phyloP scores from a whole-genome alignment of 2,113 vertebrate species.

The Tinamus guttatus region DNA sequence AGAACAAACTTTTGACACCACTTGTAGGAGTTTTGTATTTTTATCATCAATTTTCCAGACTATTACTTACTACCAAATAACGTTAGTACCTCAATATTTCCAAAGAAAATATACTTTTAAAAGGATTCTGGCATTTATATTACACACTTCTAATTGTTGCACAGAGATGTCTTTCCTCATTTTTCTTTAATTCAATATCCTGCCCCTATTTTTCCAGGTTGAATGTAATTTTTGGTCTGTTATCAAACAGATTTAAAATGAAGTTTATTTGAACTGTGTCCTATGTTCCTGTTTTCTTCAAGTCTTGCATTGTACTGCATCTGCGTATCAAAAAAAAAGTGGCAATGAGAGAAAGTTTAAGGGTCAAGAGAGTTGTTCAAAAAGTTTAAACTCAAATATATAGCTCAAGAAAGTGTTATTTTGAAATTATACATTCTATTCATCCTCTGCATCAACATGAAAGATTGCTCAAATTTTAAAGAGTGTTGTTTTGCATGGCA shows the following conservation, averaged over 20 bases:
- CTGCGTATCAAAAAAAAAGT: not conserved
- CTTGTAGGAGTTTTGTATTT: not conserved
- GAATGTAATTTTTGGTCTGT: not conserved
- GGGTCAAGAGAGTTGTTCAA: not conserved
- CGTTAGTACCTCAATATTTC: not conserved
- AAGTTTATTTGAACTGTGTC: not conserved
- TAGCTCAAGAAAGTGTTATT: not conserved
- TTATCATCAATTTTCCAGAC: not conserved
- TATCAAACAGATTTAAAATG: not conserved
- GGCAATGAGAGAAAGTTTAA: not conserved
- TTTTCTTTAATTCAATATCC: not conserved
- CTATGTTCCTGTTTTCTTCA: not conserved
- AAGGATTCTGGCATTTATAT: not conserved
- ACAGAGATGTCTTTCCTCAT: not conserved
- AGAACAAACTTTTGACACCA: not conserved
- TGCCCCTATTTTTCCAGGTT: not conserved
- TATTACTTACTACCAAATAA: not conserved
- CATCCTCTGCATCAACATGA: not conserved
- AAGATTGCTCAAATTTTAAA: not conserved
- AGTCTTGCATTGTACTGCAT: fast-evolving
- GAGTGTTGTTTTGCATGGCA: not conserved
- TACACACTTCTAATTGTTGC: not conserved
- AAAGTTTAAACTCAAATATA: not conserved
- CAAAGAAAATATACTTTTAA: not conserved
- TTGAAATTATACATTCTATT: not conserved